A percentile compares a stretch with the other conserved stretches of the same genome.
phyloP scores from a whole-genome alignment of 2,797 vertebrate species.

The Siniperca obscura region DNA sequence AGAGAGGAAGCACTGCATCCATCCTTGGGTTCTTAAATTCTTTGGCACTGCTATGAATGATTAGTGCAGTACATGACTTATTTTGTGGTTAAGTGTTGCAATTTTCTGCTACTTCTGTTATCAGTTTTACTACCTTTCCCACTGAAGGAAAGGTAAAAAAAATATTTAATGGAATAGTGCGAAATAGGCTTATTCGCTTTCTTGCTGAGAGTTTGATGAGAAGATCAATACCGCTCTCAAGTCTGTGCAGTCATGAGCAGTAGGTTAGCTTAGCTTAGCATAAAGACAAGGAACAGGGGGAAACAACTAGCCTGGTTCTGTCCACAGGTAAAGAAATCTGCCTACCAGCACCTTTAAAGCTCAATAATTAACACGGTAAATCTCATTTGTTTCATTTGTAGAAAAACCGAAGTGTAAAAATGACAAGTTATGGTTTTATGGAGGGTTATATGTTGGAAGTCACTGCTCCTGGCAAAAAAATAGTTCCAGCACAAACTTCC shows the following conservation, averaged over 20 bases:
- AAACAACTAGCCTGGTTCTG: neutral
- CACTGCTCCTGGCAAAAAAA: neutral
- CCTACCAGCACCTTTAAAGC: neutral
- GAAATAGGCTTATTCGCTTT: neutral
- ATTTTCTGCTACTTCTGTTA: neutral
- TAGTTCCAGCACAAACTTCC: neutral
- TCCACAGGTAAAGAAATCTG: neutral
- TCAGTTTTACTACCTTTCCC: neutral
- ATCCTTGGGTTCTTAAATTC: neutral
- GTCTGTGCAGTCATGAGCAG: neutral
- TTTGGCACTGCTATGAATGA: neutral
- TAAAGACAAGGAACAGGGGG: neutral
- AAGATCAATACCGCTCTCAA: neutral
- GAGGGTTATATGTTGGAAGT: neutral
- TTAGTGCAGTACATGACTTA: neutral
- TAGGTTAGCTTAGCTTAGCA: neutral
- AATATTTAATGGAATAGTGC: neutral
- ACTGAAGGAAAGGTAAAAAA: no score
- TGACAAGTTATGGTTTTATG: neutral
- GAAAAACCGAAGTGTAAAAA: neutral
- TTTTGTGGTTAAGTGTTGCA: neutral
- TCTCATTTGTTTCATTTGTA: neutral
- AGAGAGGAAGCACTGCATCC: neutral
- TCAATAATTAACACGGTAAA: neutral
- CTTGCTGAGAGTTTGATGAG: neutral